Evolutionary conservation across 2,113 vertebrate genomes (phyloP).

Genomic region (Phylloscopus trochiloides): DNA sequence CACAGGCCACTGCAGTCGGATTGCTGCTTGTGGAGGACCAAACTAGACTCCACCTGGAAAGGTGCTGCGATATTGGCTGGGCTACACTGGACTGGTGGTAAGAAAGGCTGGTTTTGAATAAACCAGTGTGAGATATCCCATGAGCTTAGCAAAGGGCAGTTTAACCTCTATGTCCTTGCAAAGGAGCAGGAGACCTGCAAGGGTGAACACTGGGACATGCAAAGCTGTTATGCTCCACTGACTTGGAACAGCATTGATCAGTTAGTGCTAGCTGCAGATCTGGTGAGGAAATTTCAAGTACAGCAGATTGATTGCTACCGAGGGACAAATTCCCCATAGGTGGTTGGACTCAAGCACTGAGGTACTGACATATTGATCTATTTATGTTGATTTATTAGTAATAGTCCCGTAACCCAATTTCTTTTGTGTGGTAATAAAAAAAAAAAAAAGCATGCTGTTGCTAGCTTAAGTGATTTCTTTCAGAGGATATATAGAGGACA

Average conservation of each 20-base stretch:
- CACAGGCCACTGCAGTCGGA: not conserved
- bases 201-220: not conserved
- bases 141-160: not conserved
- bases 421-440: not conserved
- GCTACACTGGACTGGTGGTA: not conserved
- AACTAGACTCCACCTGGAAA: not conserved
- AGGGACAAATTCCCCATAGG: slow-evolving; percentile 40
- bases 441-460: not conserved
- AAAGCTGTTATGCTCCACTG: not conserved
- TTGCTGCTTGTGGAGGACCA: not conserved
- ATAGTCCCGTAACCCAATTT: slow-evolving; percentile 14
- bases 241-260: slow-evolving; percentile 50
- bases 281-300: slow-evolving; percentile 44
- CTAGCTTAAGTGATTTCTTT: not conserved
- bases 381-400: slow-evolving; percentile 35
- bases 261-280: slow-evolving; percentile 22
- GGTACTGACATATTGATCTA: slow-evolving; percentile 42
- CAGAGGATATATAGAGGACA: not conserved
- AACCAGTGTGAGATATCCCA: not conserved
- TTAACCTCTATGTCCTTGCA: not conserved
- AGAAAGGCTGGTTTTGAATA: not conserved
- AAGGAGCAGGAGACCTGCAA: not conserved
- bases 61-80: not conserved
- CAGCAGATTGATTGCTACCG: slow-evolving; percentile 46
- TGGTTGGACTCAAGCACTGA: slow-evolving; percentile 6